These are phyloP conservation scores for Prionace glauca DNA, from an alignment of 2,797 vertebrate genomes.

Conservation along the genomic window DNA sequence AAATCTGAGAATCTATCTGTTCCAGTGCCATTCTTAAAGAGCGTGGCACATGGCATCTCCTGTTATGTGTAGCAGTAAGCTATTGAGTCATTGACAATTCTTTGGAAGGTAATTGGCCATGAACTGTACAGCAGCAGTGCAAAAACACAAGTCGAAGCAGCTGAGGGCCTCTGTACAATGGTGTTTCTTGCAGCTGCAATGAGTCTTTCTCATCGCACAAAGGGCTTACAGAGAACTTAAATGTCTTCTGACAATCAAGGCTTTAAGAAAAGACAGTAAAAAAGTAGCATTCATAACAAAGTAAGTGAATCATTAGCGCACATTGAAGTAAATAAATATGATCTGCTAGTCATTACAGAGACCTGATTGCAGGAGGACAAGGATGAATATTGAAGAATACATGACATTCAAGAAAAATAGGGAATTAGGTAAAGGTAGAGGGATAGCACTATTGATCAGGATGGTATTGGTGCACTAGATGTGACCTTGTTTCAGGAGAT, in stretches of 20 bases:
- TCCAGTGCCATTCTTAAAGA: background rate
- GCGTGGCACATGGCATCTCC: background rate
- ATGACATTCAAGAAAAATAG: too few relatives aligned
- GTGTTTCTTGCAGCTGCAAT: slow-evolving; percentile 2
- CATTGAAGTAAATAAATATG: too few relatives aligned
- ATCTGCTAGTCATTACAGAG: too few relatives aligned
- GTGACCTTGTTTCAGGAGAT: too few relatives aligned
- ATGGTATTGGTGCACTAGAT: too few relatives aligned
- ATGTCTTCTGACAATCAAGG: slow-evolving; percentile 8
- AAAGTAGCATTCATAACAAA: too few relatives aligned
- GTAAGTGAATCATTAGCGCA: too few relatives aligned
- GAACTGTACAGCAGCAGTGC: background rate
- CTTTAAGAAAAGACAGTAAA: background rate
- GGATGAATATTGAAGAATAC: too few relatives aligned
- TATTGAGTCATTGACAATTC: background rate
- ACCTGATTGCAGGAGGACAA: too few relatives aligned
- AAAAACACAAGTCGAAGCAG: background rate
- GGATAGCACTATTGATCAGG: too few relatives aligned
- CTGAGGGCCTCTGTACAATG: slow-evolving; percentile 23
- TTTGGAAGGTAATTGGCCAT: slow-evolving; percentile 3
- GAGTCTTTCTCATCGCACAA: slow-evolving; percentile 6
- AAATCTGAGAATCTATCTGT: background rate
- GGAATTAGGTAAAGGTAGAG: too few relatives aligned
- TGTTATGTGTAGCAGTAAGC: background rate
- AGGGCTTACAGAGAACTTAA: background rate